Percentiles rank a stretch among this genome's conserved stretches.
Conservation (phyloP, 2,888 invertebrate species). For the Cosmia trapezina region DNA sequence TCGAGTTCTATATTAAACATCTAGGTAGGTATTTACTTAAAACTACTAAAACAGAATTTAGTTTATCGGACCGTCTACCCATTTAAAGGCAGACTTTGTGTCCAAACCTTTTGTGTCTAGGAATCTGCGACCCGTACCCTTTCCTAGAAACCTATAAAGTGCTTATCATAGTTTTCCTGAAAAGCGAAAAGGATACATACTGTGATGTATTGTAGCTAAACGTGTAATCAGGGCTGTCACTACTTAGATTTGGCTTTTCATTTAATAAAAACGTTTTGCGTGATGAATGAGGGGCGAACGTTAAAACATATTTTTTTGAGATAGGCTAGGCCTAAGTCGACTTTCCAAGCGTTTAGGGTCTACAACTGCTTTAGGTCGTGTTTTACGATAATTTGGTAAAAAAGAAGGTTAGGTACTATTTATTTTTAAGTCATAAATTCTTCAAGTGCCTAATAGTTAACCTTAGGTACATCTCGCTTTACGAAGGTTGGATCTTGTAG, state of each 20-base stretch:
- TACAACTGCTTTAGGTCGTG: neutral
- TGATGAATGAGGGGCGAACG: neutral
- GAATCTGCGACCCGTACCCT: constrained; percentile 52
- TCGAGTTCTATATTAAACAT: neutral
- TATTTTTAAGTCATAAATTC: too few species aligned
- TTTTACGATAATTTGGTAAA: neutral
- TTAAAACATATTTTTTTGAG: neutral
- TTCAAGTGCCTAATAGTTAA: neutral
- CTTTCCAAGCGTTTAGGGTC: too few species aligned
- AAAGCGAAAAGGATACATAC: constrained; percentile 49
- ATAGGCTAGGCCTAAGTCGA: neutral
- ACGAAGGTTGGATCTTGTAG: neutral
- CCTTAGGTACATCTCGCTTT: neutral
- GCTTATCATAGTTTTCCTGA: constrained; percentile 56
- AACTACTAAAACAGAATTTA: constrained; percentile 17
- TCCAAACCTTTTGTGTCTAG: constrained; percentile 41
- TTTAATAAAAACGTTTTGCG: constrained; percentile 8
- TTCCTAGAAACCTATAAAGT: constrained; percentile 50
- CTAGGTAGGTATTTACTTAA: neutral
- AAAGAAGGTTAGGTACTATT: neutral
- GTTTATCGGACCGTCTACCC: constrained; percentile 28
- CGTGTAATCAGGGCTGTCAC: constrained; percentile 35
- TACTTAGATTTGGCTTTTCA: neutral
- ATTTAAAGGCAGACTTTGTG: constrained; percentile 39
- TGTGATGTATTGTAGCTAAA: constrained; percentile 42